A percentile compares a stretch with the other conserved stretches of the same genome.
Conservation (phyloP, 2,113 vertebrate species). For the Peucedramus taeniatus region DNA sequence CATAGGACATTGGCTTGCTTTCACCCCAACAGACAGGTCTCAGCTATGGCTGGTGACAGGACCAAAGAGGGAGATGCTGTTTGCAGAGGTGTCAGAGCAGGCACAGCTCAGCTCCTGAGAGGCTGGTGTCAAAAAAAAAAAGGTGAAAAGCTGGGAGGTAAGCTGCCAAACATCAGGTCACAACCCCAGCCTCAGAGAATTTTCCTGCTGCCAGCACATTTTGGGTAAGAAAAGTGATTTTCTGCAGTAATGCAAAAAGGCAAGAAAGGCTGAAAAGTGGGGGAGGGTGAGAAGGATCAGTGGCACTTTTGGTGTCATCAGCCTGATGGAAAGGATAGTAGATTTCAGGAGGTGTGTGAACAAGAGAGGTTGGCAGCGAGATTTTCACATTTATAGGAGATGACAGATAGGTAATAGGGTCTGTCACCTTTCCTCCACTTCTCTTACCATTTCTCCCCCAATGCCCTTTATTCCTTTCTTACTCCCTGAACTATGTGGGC, state of each 20-base stretch:
- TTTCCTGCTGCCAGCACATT: background rate
- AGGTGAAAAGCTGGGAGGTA: background rate
- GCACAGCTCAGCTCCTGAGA: background rate
- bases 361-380: background rate
- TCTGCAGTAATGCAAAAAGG: background rate
- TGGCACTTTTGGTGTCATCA: background rate
- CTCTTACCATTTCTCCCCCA: background rate
- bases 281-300: background rate
- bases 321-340: background rate
- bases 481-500: background rate
- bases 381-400: background rate
- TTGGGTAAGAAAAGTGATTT: background rate
- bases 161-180: background rate
- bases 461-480: background rate
- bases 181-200: background rate
- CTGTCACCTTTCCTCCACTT: background rate
- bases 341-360: background rate
- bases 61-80: background rate
- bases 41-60: background rate
- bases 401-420: background rate
- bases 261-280: background rate
- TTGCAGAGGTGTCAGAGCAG: background rate
- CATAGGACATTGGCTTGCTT: background rate
- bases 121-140: background rate
- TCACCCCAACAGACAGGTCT: background rate